phyloP scores from a whole-genome alignment of 2,888 invertebrate species.

The Morpho achilles region DNA sequence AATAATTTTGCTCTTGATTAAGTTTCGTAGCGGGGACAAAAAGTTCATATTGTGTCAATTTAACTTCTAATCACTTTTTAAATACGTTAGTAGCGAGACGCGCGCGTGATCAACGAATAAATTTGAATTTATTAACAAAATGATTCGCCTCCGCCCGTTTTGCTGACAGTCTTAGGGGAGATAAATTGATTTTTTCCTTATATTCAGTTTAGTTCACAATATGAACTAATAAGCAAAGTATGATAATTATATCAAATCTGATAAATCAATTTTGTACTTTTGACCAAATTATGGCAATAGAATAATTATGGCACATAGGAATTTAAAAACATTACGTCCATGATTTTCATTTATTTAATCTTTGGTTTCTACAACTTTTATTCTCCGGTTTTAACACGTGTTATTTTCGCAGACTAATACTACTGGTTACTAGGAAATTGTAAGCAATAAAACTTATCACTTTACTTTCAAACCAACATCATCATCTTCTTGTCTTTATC shows the following conservation, averaged over 20 bases:
- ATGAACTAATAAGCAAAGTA: conserved; percentile 11
- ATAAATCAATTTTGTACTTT: neutral
- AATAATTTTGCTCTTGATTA: conserved; percentile 71
- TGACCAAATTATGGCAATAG: conserved; percentile 1
- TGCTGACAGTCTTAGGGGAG: conserved; percentile 62
- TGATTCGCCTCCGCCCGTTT: conserved; percentile 59
- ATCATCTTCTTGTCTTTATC: too few species aligned
- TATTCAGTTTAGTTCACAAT: conserved; percentile 28
- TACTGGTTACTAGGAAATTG: too few species aligned
- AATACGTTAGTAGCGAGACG: conserved; percentile 70
- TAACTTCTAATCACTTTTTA: conserved; percentile 79
- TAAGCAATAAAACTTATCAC: too few species aligned
- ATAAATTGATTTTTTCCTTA: conserved; percentile 60
- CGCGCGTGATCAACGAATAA: conserved; percentile 73
- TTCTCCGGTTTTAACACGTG: too few species aligned
- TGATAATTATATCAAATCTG: neutral
- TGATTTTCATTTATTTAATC: too few species aligned
- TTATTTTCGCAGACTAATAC: too few species aligned
- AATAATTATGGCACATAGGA: too few species aligned
- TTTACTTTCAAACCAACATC: too few species aligned
- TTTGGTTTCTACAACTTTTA: too few species aligned
- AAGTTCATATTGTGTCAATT: conserved; percentile 79
- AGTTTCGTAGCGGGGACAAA: conserved; percentile 57
- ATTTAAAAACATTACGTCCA: too few species aligned
- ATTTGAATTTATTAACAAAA: conserved; percentile 75